phyloP scores from a whole-genome alignment of 64 coral and sea anemone genomes.

The Montipora foliosa region DNA sequence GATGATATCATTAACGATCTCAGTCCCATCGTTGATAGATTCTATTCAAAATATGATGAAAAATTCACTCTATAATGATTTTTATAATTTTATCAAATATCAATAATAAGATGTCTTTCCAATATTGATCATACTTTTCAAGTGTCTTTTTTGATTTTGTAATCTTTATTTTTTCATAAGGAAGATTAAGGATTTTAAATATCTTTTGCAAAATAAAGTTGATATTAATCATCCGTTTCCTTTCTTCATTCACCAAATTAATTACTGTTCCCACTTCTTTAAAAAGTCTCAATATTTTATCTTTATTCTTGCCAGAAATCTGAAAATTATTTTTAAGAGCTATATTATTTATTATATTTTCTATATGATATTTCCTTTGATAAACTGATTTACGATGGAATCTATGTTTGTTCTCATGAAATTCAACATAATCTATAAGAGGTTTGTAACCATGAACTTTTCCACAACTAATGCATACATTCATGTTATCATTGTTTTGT shows the following conservation, averaged over 20 bases:
- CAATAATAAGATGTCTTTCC: not conserved
- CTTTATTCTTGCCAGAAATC: not conserved
- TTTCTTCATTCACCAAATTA: not conserved
- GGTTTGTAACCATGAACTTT: not conserved
- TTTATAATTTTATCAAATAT: not conserved
- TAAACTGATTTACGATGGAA: not conserved
- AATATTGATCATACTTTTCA: not conserved
- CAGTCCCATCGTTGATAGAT: not conserved
- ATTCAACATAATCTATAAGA: not conserved
- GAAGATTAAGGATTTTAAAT: not conserved
- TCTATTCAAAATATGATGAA: not conserved
- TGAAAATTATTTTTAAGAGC: not conserved
- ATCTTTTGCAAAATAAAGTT: not conserved
- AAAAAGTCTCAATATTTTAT: not conserved
- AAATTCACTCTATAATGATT: not conserved
- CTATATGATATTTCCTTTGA: not conserved
- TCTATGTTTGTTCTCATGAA: not conserved
- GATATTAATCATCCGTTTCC: not conserved
- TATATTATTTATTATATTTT: not conserved
- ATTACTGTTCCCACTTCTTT: not conserved
- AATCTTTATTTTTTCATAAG: not conserved
- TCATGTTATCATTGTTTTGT: not conserved
- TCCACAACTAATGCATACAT: not conserved
- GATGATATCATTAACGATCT: too few relatives aligned
- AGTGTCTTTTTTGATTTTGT: not conserved